These are phyloP conservation scores for Eucidaris tribuloides DNA, from an alignment of 35 echinoderm and acorn worm species.

Conservation along the genomic window DNA sequence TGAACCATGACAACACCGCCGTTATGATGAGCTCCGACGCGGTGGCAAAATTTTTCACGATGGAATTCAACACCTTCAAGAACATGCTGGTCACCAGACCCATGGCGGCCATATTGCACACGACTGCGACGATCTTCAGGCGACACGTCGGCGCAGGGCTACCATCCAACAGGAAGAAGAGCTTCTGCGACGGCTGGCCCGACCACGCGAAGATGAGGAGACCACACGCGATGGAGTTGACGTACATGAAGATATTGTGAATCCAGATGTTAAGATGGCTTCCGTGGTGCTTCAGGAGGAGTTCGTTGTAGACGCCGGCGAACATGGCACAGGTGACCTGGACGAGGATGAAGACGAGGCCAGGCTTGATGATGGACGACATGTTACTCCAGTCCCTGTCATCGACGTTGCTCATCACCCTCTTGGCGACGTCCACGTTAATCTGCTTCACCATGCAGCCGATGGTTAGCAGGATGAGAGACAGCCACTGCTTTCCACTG, in stretches of 20 bases:
- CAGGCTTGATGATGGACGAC: background rate
- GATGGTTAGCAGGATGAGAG: slow-evolving; percentile 60
- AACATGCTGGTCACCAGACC: slow-evolving; percentile 86
- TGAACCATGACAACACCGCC: slow-evolving; percentile 28
- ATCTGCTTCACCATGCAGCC: slow-evolving; percentile 83
- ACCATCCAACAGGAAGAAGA: background rate
- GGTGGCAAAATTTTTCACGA: slow-evolving; percentile 94
- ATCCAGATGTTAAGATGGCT: slow-evolving; percentile 74
- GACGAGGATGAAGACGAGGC: slow-evolving; percentile 50
- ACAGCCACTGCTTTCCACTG: slow-evolving; percentile 74
- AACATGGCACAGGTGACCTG: slow-evolving; percentile 72
- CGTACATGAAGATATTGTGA: slow-evolving; percentile 93
- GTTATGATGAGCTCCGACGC: slow-evolving; percentile 69
- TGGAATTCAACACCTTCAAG: slow-evolving; percentile 79
- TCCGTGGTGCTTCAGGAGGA: slow-evolving; percentile 66
- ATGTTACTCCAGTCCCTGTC: background rate
- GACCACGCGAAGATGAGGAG: slow-evolving; percentile 1
- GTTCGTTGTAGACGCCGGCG: slow-evolving; percentile 92
- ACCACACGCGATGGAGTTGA: slow-evolving; percentile 63
- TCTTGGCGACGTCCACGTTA: background rate
- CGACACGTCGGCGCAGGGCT: slow-evolving; percentile 11
- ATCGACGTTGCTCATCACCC: background rate
- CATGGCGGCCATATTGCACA: slow-evolving; percentile 53
- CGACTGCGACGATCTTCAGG: slow-evolving; percentile 42
- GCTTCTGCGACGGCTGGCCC: background rate